Base-by-base conservation (phyloP, 1,140 invertebrate genomes). In the Hirudo medicinalis region DNA sequence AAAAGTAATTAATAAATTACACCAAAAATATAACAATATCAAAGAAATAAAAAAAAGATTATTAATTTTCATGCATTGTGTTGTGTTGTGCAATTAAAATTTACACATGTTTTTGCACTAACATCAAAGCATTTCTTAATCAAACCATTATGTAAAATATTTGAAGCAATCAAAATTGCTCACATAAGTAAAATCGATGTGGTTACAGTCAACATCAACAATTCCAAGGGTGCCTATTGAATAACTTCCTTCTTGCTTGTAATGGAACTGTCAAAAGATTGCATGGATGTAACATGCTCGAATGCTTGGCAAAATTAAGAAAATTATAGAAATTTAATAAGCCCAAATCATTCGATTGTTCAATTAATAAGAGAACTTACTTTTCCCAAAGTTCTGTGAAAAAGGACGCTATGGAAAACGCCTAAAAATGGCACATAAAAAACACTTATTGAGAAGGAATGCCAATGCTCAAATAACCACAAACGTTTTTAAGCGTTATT, bases 161-260 rank as follows among this genome's bases (percentile, higher is more conserved):
- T 49, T 5, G 43, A 49, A 49, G 11, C 43, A 49, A 5, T 13
- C 9, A 49, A 49, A 49, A 66, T 27, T 72, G 82, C 85, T 85
- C 81, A 87, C 93, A 82, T 97, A 97, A 40, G 93, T 96, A 77
- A 96, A 90, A 82, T 97, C 93, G 75, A 98, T 91, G 80, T 94
- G 96, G 83, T 97, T 91, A 84, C 94, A 97, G 79, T 95, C 91
- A 15, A 96, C 90, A 83, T 97, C 94, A 75, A 91, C 89, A 78
- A 93, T 93, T 67, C 93, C 93, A 32, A 97, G 87, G 2, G 92
- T 94, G 40, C 94, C 92, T 70, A 97, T 91, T 15, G 91, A 92
- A 81, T 96, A 98, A 81, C 89, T 91, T 75, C 89, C 90, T 82
- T 96, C 92, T 78, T 89, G 88, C 82, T 90, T 91, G 82, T 95